phyloP scores from a whole-genome alignment of 2,888 invertebrate species.

The Parnassius smintheus region DNA sequence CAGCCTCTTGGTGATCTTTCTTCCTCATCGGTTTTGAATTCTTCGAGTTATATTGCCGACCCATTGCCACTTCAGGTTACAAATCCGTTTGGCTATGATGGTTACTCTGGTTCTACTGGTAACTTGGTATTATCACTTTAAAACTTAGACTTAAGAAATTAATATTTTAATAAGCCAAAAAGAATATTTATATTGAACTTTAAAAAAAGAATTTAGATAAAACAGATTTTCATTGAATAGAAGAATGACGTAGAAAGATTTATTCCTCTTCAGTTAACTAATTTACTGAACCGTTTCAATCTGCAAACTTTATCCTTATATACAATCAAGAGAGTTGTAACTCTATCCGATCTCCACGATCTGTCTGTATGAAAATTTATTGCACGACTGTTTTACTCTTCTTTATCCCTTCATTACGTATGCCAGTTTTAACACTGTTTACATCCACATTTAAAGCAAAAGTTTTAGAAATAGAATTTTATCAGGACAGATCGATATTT shows the following conservation, averaged over 20 bases:
- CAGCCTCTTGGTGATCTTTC: no score
- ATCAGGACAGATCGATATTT: background rate
- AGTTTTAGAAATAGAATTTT: background rate
- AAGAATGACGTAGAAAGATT: background rate
- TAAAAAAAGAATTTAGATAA: background rate
- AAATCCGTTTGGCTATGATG: no score
- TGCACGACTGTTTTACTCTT: slow-evolving; percentile 21
- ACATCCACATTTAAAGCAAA: background rate
- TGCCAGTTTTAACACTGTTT: slow-evolving; percentile 14
- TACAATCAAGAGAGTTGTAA: slow-evolving; percentile 10
- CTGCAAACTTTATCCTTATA: slow-evolving; percentile 20
- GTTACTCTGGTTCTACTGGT: no score
- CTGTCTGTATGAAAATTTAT: slow-evolving; percentile 18
- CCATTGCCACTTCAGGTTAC: no score
- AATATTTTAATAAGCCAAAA: background rate
- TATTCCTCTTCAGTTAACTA: background rate
- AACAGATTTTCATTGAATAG: background rate
- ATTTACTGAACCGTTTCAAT: slow-evolving; percentile 3
- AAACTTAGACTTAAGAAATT: no score
- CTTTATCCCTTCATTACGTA: slow-evolving; percentile 15
- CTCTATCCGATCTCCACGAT: slow-evolving; percentile 4
- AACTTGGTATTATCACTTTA: no score
- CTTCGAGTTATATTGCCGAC: no score
- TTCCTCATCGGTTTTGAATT: no score
- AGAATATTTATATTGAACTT: background rate